These are phyloP conservation scores for Henricia sp. DNA, from an alignment of 53 echinoderm and acorn worm genomes.

Conservation along the genomic window DNA sequence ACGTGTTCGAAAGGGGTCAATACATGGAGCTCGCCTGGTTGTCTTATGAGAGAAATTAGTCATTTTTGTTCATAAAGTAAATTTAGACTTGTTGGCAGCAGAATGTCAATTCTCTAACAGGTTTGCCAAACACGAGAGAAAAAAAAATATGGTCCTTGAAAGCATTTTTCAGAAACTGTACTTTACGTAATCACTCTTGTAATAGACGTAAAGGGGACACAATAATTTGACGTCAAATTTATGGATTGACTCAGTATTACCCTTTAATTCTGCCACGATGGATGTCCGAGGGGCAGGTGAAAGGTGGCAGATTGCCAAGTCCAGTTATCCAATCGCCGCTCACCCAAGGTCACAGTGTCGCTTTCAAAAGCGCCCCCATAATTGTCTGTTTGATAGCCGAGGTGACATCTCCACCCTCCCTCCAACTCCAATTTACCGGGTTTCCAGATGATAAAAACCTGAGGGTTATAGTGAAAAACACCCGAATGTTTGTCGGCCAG, in stretches of 20 bases:
- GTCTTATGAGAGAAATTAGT: not conserved
- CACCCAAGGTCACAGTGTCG: slow-evolving; percentile 25
- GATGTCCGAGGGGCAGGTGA: too few species aligned
- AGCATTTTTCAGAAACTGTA: too few species aligned
- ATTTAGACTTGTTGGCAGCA: not conserved
- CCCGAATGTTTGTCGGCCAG: slow-evolving; percentile 6
- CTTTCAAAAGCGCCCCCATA: slow-evolving; percentile 7
- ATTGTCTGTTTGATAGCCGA: slow-evolving; percentile 27
- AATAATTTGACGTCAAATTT: too few species aligned
- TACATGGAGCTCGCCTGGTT: too few species aligned
- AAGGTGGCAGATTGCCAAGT: not conserved
- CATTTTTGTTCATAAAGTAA: not conserved
- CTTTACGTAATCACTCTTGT: too few species aligned
- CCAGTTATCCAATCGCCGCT: not conserved
- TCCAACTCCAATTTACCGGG: slow-evolving; percentile 12
- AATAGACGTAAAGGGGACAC: too few species aligned
- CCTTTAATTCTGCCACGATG: too few species aligned
- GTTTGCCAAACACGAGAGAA: too few species aligned
- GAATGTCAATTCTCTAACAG: too few species aligned
- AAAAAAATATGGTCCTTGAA: too few species aligned
- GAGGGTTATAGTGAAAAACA: not conserved
- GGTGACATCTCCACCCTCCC: not conserved
- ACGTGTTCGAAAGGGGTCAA: too few species aligned
- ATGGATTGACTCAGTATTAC: too few species aligned
- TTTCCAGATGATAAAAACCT: not conserved